Evolutionary conservation across 2,797 vertebrate genomes (phyloP), one percentile per base, ranked within the genome.

Genomic region (Pseudopleuronectes americanus): DNA sequence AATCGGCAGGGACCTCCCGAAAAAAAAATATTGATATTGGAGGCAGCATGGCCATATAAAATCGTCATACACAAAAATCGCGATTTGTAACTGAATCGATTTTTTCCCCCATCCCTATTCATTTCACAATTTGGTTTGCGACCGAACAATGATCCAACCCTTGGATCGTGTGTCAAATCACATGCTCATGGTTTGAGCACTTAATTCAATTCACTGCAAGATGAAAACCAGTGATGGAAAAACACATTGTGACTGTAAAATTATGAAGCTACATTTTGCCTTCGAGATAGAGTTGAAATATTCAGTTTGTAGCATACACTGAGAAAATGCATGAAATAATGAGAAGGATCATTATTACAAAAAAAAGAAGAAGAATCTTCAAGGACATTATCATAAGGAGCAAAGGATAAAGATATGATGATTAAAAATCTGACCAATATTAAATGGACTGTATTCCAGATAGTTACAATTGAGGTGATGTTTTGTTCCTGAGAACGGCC

Each of bases 151-250:
- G 28, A 8, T 43, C 16, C 13, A 19, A 16, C 4, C 33, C 38
- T 47, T 22, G 8, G 28, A 64, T 77, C 49, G 52, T n/a, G 33
- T 73, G 45, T 76, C 61, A 55, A 36, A 64, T 64, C 52, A 64
- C 57, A 45, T n/a, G 23, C 17, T 45, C 51, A 52, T 56, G n/a
- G 51, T 31, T 17, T 13, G 43, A 58, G 43, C 17, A n/a, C 8
- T 67, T 38, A 51, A 61, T 51, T 57, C 47, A 47, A 41, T 54
- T 59, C n/a, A 14, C 14, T 31, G 6, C 33, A 6, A 33, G 4
- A 68, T 48, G 22, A 79, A 41, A 57, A 41, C 48, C 6, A 0
- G 13, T 0, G 19, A 3, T 43, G 55, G 23, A 77, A 9, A 71
- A 56, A 61, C n/a, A 54, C 53, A 19, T 49, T 51, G 48, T 24